Base-by-base conservation (phyloP, 2,888 invertebrate species). In the Eucera pruinosa region DNA sequence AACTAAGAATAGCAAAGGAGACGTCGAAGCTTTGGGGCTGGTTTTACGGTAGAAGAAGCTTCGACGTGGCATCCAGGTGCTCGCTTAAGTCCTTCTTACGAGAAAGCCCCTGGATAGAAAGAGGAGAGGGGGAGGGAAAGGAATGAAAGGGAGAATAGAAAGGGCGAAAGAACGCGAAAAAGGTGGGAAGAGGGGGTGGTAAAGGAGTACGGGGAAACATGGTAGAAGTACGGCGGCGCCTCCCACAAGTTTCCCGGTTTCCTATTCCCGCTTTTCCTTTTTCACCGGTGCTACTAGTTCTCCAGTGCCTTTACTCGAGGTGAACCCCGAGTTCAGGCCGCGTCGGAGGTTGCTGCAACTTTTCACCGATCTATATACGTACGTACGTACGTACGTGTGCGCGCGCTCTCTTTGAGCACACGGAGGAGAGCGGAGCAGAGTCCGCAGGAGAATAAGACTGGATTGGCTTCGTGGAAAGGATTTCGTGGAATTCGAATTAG, bases 141-240 rank as follows among this genome's bases (percentile, higher is more conserved):
- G 62, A 68, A 75, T 27, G 62, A 67, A 58, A 57, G 41, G 27
- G 60, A 5, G 11, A 9, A 4, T n/a, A 47, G 15, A 23, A 15
- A 5, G 39, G 72, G 52, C 25, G 58, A 52, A 64, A 27, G 58
- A 61, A 50, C 41, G 27, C 20, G 45, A 18, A 33, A 20, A 39
- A 4, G 13, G n/a, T 3, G 23, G 27, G 33, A 33, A 13, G 23
- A 11, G 41, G 48, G n/a, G 54, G 23, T 64, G 57, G 45, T 81
- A 71, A 81, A 82, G 73, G 84, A 2, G 75, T 73, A n/a, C n/a
- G n/a, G 83, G 74, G 84, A 85, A 87, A 88, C 84, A 87, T 85
- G 81, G 64, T 77, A 76, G 80, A 79, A 80, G 73, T 86, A 75
- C 79, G 74, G 30, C 75, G 70, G 69, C 70, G 73, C 73, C 70